Conservation (phyloP, 2,888 invertebrate species). For the Brachyptera risi region DNA sequence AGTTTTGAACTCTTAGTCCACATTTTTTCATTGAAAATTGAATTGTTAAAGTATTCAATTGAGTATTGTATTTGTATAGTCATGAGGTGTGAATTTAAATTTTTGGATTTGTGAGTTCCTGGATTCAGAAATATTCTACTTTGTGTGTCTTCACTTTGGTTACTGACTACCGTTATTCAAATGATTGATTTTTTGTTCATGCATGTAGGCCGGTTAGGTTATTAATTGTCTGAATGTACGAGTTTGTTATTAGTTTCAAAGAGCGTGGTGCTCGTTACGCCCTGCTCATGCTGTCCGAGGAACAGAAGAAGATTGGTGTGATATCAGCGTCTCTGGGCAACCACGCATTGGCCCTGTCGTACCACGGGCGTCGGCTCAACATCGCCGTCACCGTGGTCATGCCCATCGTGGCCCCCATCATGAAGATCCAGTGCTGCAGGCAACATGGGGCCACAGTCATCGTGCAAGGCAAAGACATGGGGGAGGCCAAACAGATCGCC, state of each 20-base stretch:
- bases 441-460: constrained; percentile 82
- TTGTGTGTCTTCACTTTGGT: too few species aligned
- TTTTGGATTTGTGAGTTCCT: too few species aligned
- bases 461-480: constrained; percentile 76
- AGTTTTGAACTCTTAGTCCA: too few species aligned
- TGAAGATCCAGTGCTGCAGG: constrained; percentile 89
- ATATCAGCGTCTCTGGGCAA: constrained; percentile 93
- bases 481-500: constrained; percentile 77
- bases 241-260: constrained; percentile 68
- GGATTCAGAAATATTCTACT: too few species aligned
- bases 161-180: too few species aligned
- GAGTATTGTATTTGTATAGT: too few species aligned
- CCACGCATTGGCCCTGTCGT: constrained; percentile 82
- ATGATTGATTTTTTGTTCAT: background rate
- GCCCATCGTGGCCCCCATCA: constrained; percentile 91
- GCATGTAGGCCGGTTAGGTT: background rate
- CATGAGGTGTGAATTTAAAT: too few species aligned
- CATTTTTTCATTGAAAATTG: too few species aligned
- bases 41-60: too few species aligned
- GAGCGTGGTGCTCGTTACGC: constrained; percentile 91
- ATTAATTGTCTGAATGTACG: background rate
- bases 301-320: constrained; percentile 71
- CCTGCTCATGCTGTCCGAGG: constrained; percentile 66
- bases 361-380: constrained; percentile 67
- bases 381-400: constrained; percentile 86